phyloP scores from a whole-genome alignment of 2,888 invertebrate genomes.

The Hylaea fasciaria region DNA sequence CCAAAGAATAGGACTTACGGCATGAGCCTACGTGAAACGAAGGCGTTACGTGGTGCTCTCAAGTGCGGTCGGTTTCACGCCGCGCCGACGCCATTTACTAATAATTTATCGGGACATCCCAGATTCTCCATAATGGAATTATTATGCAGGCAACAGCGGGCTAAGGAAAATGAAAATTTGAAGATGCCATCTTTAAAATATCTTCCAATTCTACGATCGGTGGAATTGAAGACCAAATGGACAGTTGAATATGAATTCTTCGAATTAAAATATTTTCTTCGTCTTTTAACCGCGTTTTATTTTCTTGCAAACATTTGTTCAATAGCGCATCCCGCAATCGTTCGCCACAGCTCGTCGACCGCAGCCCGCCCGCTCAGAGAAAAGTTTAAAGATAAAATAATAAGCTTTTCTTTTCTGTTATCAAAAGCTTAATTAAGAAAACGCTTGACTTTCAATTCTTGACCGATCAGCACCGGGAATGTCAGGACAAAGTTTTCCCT shows the following conservation, averaged over 20 bases:
- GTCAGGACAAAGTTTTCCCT: slow-evolving; percentile 8
- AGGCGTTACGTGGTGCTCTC: slow-evolving; percentile 40
- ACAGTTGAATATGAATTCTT: slow-evolving; percentile 36
- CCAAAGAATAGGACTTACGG: slow-evolving; percentile 35
- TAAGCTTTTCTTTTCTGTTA: slow-evolving; percentile 8
- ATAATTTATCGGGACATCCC: slow-evolving; percentile 58
- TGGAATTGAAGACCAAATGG: slow-evolving; percentile 37
- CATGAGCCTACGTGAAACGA: slow-evolving; percentile 35
- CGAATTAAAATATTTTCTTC: slow-evolving; percentile 41
- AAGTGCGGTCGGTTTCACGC: slow-evolving; percentile 49
- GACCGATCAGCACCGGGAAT: slow-evolving; percentile 9
- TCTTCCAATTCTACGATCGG: slow-evolving; percentile 42
- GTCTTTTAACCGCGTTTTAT: slow-evolving; percentile 9
- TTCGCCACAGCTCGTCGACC: slow-evolving; percentile 47
- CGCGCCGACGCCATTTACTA: slow-evolving; percentile 50
- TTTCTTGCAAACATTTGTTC: slow-evolving; percentile 12
- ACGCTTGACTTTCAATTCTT: slow-evolving; percentile 18
- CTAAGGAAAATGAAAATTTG: slow-evolving; percentile 56
- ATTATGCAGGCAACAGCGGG: slow-evolving; percentile 49
- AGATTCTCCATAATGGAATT: slow-evolving; percentile 59
- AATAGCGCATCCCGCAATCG: slow-evolving; percentile 44
- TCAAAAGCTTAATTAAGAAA: slow-evolving; percentile 10
- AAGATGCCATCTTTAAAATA: slow-evolving; percentile 44
- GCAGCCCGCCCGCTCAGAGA: slow-evolving; percentile 43
- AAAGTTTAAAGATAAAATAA: slow-evolving; percentile 24